phyloP scores from a whole-genome alignment of 2,797 vertebrate species.

The Amblyopsis hoosieri region DNA sequence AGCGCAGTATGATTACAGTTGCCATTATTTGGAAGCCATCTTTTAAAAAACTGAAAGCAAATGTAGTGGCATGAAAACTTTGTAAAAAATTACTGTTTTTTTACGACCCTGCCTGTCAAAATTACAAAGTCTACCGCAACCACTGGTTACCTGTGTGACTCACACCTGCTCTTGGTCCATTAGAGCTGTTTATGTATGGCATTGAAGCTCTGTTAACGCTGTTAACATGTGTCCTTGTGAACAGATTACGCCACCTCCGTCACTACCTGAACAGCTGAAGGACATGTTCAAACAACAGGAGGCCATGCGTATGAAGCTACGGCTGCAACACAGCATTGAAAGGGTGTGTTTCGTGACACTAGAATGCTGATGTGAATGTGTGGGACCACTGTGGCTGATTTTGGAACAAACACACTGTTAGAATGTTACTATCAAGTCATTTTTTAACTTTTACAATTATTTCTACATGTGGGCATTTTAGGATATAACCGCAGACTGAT shows the following conservation, averaged over 20 bases:
- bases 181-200: conserved; percentile 7
- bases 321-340: conserved; percentile 98
- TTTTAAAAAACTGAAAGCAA: too few relatives aligned
- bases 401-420: too few relatives aligned
- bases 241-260: conserved; percentile 97
- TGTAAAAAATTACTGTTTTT: too few relatives aligned
- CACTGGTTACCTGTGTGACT: background rate
- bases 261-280: conserved; percentile 93
- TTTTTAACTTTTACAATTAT: too few relatives aligned
- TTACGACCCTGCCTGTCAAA: too few relatives aligned
- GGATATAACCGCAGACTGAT: too few relatives aligned
- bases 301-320: conserved; percentile 95
- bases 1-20: too few relatives aligned
- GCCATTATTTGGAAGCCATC: too few relatives aligned
- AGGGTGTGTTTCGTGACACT: conserved; percentile 79
- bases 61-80: too few relatives aligned
- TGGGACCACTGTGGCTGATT: too few relatives aligned
- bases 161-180: background rate
- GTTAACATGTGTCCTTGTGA: conserved; percentile 10
- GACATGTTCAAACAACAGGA: conserved; percentile 98
- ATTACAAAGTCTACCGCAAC: background rate
- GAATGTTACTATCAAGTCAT: too few relatives aligned
- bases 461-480: too few relatives aligned
- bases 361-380: background rate
- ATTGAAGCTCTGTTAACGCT: background rate